Base-by-base conservation (phyloP, 2,797 vertebrate genomes). In the Antrozous pallidus region DNA sequence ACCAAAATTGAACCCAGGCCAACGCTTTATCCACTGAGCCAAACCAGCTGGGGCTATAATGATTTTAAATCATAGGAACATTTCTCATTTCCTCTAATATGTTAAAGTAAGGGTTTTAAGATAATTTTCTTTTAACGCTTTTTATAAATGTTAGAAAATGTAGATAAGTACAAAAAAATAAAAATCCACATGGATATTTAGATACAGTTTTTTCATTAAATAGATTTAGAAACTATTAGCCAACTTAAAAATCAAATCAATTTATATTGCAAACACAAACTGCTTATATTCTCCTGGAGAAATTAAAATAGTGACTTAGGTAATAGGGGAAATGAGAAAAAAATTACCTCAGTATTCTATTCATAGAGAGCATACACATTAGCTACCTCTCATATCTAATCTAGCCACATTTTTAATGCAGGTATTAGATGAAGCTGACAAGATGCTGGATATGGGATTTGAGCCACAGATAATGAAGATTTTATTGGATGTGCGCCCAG, bases 391-490 rank as follows among this genome's bases (percentile, higher is more conserved):
- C 24, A 24, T 24, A 47, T 80, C 81, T 91, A 56, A 91, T n/a
- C 45, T 80, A 65, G 18, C 56, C 40, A 73, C 5, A 24, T 73
- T 91, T 73, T 88, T 90, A 81, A 84, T 79, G 12, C 90, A 99
- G 99, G 99, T 99, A 82, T 98, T 99, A 96, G 99, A 99, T 93
- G 99, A 99, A 97, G 99, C 99, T 36, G 99, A 99, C 95, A 98
- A 99, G 40, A 99, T 99, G 99, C 90, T 99, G 61, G 99, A 99
- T 95, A 99, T 99, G 99, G 99, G 99, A 81, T 99, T 99, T 97
- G 99, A 99, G 97, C 99, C 99, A 63, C 99, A 99, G 97, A 99
- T 99, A 94, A 98, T 99, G 99, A 99, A 99, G 98, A 99, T 99
- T 94, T 98, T 99, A 36, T 97, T 99, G 97, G 99, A 99, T 81